These are phyloP conservation scores for Clusia tigrina DNA, from an alignment of 2,888 invertebrate genomes.

Conservation along the genomic window DNA sequence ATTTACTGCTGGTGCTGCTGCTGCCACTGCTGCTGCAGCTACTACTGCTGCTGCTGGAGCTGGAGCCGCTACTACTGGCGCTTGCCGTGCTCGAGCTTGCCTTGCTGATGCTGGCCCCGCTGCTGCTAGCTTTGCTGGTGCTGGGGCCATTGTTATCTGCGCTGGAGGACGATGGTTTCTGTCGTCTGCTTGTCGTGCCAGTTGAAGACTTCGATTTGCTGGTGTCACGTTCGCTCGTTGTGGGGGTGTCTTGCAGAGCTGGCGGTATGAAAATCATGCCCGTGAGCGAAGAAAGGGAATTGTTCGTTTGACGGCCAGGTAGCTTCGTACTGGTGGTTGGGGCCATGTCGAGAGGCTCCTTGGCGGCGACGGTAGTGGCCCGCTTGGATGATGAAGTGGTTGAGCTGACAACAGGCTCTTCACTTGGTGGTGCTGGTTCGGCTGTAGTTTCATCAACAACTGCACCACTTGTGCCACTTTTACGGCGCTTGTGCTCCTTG, in stretches of 20 bases:
- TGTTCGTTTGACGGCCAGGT: slow-evolving; percentile 83
- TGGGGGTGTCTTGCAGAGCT: slow-evolving; percentile 44
- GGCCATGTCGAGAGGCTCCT: slow-evolving; percentile 56
- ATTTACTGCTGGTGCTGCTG: slow-evolving; percentile 24
- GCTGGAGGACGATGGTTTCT: slow-evolving; percentile 11
- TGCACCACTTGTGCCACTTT: slow-evolving; percentile 39
- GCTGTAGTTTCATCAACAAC: slow-evolving; percentile 52
- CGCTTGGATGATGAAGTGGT: background rate
- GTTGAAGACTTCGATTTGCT: slow-evolving; percentile 29
- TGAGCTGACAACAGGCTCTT: slow-evolving; percentile 41
- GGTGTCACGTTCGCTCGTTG: slow-evolving; percentile 13
- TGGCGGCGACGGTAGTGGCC: slow-evolving; percentile 18
- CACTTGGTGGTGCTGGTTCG: slow-evolving; percentile 45
- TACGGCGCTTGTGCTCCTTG: too few species aligned
- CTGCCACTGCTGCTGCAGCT: slow-evolving; percentile 41
- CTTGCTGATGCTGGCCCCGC: slow-evolving; percentile 23
- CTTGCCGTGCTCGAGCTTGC: slow-evolving; percentile 41
- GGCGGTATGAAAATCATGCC: slow-evolving; percentile 80
- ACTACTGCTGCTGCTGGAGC: slow-evolving; percentile 26
- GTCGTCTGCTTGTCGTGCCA: slow-evolving; percentile 22
- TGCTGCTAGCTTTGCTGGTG: slow-evolving; percentile 22
- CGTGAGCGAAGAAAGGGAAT: slow-evolving; percentile 83
- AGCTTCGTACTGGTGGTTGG: slow-evolving; percentile 63
- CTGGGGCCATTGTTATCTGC: slow-evolving; percentile 10
- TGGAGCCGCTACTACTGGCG: too few species aligned